Conservation (phyloP, 92 coral and sea anemone species). For the Epizoanthus illoricatus region DNA sequence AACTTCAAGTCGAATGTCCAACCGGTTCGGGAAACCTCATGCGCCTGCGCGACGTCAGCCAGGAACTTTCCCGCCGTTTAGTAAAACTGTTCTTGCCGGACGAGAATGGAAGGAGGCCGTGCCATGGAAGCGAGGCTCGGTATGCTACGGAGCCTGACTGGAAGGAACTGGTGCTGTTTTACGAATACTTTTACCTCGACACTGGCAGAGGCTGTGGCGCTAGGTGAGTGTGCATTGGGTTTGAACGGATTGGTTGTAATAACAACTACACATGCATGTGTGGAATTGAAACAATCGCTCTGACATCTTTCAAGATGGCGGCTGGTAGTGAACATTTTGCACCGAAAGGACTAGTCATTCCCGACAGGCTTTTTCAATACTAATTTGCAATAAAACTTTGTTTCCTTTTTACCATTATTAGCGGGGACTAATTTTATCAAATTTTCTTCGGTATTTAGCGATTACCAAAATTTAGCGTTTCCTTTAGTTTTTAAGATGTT, state of each 20-base stretch:
- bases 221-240: slow-evolving; percentile 55
- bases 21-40: slow-evolving; percentile 92
- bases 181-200: slow-evolving; percentile 96
- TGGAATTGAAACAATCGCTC: background rate
- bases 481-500: too few species aligned
- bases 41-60: slow-evolving; percentile 92
- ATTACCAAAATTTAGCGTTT: too few species aligned
- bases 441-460: too few species aligned
- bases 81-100: slow-evolving; percentile 82
- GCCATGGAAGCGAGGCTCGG: slow-evolving; percentile 85
- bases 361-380: too few species aligned
- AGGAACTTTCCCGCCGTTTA: slow-evolving; percentile 86
- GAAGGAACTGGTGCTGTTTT: slow-evolving; percentile 93
- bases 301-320: too few species aligned
- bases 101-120: slow-evolving; percentile 85
- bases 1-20: slow-evolving; percentile 85
- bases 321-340: too few species aligned
- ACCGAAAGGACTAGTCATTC: too few species aligned
- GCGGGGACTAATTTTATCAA: too few species aligned
- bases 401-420: too few species aligned
- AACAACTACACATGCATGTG: background rate
- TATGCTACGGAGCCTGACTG: slow-evolving; percentile 83
- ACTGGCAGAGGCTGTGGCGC: slow-evolving; percentile 99
- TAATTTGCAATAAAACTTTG: too few species aligned
- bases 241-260: background rate